Evolutionary conservation across 1,140 invertebrate genomes (phyloP), one percentile per base, ranked within the genome.

Genomic region (Eurosta solidaginis): DNA sequence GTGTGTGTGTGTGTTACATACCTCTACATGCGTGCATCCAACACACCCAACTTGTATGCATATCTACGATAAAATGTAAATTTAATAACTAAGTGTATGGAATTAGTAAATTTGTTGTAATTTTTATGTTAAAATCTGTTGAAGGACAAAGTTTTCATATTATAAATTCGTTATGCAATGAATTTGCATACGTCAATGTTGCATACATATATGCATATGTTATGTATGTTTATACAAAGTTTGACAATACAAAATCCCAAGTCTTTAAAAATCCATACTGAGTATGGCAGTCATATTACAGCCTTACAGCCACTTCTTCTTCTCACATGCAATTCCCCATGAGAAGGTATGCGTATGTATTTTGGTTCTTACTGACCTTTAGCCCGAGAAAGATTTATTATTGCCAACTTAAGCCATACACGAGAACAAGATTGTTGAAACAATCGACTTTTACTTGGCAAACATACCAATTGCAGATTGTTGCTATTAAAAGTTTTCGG

Each of bases 61-160:
- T 40, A 68, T 68, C 59, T 36, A 42, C 36, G 59, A 68, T 68
- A 68, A 68, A 68, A 68, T 68, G 33, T 68, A 68, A 68, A 68
- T 68, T 68, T 68, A 68, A 68, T 68, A 68, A 68, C 59, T 20
- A 40, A 40, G 59, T 40, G 59, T 20, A 68, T 40, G 12, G 59
- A 68, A 68, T 68, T 40, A 40, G 59, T 10, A 68, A 68, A 68
- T 68, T 33, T 68, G 59, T 68, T 68, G 59, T 33, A 68, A 68
- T 17, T 68, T 68, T 36, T 40, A 9, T 6, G 33, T 3, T n/a
- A 68, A 2, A 27, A 33, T 7, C n/a, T 3, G 6, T 9, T 68
- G 6, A 10, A 68, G 59, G 29, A 68, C 3, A 68, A 68, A 68
- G 59, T 68, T 68, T 68, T 40, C 33, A 33, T 17, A 68, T 68